Percentiles rank a stretch among this genome's conserved stretches.
These are phyloP conservation scores for Panthera tigris DNA, from an alignment of 2,113 vertebrate species.

Conservation along the genomic window DNA sequence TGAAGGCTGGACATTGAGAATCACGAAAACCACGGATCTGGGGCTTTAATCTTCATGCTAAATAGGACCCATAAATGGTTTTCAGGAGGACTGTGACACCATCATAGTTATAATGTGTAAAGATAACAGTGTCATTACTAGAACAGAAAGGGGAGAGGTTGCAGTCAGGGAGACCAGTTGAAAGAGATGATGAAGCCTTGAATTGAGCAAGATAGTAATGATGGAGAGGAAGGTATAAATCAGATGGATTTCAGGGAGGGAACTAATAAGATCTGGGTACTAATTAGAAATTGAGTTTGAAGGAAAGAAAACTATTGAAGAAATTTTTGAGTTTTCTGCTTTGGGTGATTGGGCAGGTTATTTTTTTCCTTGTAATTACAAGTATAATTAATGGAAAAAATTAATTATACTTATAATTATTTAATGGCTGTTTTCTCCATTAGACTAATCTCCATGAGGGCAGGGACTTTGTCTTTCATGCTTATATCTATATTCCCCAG, in stretches of 20 bases:
- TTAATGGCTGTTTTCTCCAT: not conserved
- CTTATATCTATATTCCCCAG: not conserved
- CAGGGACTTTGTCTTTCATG: not conserved
- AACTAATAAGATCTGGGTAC: not conserved
- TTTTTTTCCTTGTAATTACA: conserved; percentile 31
- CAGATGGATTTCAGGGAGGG: not conserved
- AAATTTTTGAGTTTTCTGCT: conserved; percentile 1
- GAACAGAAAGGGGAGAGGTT: not conserved
- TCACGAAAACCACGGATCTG: not conserved
- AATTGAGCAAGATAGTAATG: conserved; percentile 1
- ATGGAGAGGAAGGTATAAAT: not conserved
- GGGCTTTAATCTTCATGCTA: conserved; percentile 16
- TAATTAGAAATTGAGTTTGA: not conserved
- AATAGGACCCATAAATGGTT: not conserved
- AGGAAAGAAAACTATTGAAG: conserved; percentile 9
- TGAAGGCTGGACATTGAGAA: not conserved
- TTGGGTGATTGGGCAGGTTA: not conserved
- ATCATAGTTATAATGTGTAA: not conserved
- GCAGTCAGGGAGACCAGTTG: not conserved
- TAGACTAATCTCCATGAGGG: not conserved
- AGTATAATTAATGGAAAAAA: conserved; percentile 8
- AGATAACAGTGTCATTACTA: not conserved
- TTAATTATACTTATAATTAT: not conserved
- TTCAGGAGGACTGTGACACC: not conserved
- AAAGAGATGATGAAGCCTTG: not conserved